These are phyloP conservation scores for Caenorhabditis sp. DNA, from an alignment of 2,888 invertebrate genomes.

Conservation along the genomic window DNA sequence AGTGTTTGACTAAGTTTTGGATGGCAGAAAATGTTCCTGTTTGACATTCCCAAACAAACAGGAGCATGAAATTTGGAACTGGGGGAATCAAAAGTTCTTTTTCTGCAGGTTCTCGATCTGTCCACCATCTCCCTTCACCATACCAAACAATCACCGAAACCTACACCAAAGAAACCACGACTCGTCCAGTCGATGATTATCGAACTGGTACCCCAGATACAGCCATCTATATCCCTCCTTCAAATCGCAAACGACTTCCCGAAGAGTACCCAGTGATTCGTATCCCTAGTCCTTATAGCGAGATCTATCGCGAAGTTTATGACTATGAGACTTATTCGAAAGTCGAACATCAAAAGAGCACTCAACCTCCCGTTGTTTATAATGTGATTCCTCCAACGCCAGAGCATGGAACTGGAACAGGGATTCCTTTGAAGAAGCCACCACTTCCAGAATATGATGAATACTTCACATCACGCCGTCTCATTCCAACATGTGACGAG, in stretches of 20 bases:
- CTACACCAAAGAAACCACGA: constrained; percentile 2
- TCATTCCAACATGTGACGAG: neutral
- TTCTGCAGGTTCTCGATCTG: constrained; percentile 23
- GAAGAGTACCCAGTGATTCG: neutral
- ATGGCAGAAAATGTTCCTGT: too few relatives aligned
- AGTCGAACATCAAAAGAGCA: neutral
- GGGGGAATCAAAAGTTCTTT: neutral
- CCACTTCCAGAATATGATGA: neutral
- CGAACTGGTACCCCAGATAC: neutral
- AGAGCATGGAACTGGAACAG: neutral
- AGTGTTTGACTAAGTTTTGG: too few relatives aligned
- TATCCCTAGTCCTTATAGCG: neutral
- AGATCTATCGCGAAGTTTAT: neutral
- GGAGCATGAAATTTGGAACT: neutral
- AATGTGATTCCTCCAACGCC: too few relatives aligned
- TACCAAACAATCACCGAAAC: constrained; percentile 7
- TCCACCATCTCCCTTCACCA: constrained; percentile 12
- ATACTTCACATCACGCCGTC: neutral
- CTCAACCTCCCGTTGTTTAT: too few relatives aligned
- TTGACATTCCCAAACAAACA: too few relatives aligned
- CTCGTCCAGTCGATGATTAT: neutral
- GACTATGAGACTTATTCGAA: neutral
- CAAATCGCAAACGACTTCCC: neutral
- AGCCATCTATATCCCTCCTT: neutral
- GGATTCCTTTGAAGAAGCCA: neutral